Conservation (phyloP, 37 sponge, comb jelly and placozoan genomes). For the Ephydatia muelleri region DNA sequence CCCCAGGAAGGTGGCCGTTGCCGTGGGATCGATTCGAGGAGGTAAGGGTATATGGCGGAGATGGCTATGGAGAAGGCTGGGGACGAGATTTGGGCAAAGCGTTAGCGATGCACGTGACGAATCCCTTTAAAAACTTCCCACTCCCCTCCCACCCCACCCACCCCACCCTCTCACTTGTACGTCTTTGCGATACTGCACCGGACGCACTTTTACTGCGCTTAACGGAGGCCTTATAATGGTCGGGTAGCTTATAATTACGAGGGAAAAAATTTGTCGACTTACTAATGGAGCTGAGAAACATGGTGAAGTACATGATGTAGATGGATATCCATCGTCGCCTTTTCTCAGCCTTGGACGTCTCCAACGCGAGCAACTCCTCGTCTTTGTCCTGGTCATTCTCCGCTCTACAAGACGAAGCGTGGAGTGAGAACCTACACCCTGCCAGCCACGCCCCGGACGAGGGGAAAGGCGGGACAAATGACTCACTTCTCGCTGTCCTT, state of each 20-base stretch:
- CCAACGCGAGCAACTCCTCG: not conserved
- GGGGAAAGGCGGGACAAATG: not conserved
- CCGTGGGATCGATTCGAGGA: slow-evolving; percentile 70
- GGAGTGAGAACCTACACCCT: not conserved
- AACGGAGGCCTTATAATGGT: too few relatives aligned
- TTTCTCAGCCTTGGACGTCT: not conserved
- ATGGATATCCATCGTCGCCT: slow-evolving; percentile 75
- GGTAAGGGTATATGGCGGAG: slow-evolving; percentile 81
- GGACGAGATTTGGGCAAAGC: not conserved
- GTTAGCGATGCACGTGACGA: too few relatives aligned
- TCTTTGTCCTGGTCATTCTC: not conserved
- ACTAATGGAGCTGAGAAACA: slow-evolving; percentile 83
- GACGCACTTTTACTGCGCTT: too few relatives aligned
- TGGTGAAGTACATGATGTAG: slow-evolving; percentile 81
- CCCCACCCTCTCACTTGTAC: too few relatives aligned
- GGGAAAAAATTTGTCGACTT: slow-evolving; percentile 10
- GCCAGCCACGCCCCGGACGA: not conserved
- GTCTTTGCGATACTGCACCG: too few relatives aligned
- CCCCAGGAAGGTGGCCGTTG: slow-evolving; percentile 77
- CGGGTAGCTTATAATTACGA: too few relatives aligned
- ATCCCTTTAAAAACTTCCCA: not conserved
- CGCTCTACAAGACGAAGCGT: not conserved
- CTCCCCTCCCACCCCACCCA: too few relatives aligned
- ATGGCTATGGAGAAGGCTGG: slow-evolving; percentile 83
- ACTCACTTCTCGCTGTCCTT: not conserved